phyloP scores from a whole-genome alignment of 2,888 invertebrate genomes.

The Galerucella pusilla region DNA sequence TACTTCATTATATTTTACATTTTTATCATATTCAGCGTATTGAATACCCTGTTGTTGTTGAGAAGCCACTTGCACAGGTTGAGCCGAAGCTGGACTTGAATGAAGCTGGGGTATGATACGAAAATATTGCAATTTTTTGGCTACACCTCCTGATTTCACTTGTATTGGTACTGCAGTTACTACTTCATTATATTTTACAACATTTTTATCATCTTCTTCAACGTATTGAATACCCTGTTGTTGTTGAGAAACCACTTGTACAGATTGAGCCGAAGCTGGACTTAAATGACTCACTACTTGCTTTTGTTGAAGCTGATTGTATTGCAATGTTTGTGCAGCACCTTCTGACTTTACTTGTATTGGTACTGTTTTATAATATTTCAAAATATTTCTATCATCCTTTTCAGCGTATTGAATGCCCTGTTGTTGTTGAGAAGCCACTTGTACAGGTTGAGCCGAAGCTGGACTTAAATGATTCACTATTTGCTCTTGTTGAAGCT shows the following conservation, averaged over 20 bases:
- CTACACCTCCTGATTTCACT: constrained; percentile 44
- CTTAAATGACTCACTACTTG: too few species aligned
- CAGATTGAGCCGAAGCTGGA: background rate
- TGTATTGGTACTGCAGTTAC: background rate
- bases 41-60: background rate
- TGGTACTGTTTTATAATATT: background rate
- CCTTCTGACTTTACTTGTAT: constrained; percentile 45
- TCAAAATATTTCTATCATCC: background rate
- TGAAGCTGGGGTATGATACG: constrained; percentile 5
- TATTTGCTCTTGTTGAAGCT: too few species aligned
- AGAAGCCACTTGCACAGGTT: background rate
- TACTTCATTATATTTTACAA: background rate
- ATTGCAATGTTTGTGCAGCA: too few species aligned
- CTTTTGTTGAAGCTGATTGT: constrained; percentile 1
- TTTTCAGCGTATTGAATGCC: background rate
- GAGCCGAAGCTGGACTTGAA: background rate
- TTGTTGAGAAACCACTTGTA: background rate
- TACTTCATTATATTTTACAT: background rate
- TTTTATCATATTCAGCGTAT: background rate
- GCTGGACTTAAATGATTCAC: background rate
- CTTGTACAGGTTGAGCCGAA: background rate
- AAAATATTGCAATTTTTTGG: too few species aligned
- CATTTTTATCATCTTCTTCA: background rate
- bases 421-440: background rate
- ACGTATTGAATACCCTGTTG: background rate